Base-by-base conservation (phyloP, 2,113 vertebrate species). In the Brienomyrus longianalis region DNA sequence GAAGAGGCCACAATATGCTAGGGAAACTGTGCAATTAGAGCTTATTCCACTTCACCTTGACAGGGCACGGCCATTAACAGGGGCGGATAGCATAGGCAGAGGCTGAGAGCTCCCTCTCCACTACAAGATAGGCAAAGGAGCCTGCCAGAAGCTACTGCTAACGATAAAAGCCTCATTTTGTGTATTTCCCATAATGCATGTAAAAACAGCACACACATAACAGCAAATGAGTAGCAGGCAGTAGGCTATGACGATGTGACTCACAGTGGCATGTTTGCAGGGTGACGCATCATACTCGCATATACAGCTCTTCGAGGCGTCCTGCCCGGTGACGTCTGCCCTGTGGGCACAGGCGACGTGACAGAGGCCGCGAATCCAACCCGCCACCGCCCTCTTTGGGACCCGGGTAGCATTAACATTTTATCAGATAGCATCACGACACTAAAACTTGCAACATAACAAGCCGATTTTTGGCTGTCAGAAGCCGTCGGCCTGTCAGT, bases 11-110 rank as follows among this genome's bases (percentile, higher is more conserved):
- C n/a, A 47, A 97, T 96, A 97, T 94, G 95, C 96, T 95, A 96
- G 95, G 96, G 95, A 96, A 97, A 96, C 96, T 96, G 94, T 96
- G 94, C 96, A 96, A 97, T 96, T 97, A 96, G 95, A 95, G 23
- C 45, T 70, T 74, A 23, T 31, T 62, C 54, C 52, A 84, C 39
- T n/a, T 84, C 45, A 84, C 43, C 83, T 47, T 84, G 39, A 84
- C 39, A 47, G 43, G 45, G 39, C 19, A 86, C 27, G 5, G 50
- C 48, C 50, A 4, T 86, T 86, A 27, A 21, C 47, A 9, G 10
- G 10, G 62, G 10, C 62, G 3, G 3, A 70, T 31, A 70, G 62
- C 62, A 4, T 31, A 70, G 23, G 62, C 62, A 31, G 62, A 70
- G 62, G 62, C 10, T 70, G 62, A 70, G 62, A 31, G 62, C 62